Conservation (phyloP, 2,113 vertebrate genomes). For the Alligator mississippiensis region DNA sequence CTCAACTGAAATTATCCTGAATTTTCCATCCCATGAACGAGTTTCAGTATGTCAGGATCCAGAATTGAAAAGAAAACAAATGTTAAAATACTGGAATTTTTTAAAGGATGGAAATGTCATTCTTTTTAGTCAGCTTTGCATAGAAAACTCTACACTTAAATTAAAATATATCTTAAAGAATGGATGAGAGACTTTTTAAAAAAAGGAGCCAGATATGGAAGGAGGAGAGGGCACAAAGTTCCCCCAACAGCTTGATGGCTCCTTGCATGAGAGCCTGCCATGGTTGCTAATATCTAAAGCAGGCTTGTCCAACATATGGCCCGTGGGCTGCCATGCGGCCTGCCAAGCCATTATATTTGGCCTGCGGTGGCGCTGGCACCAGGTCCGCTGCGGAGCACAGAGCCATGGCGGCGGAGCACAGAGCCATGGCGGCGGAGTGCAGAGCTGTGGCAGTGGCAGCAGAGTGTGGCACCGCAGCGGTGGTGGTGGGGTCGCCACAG, state of each 20-base stretch:
- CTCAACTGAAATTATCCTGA: not conserved
- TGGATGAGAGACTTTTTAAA: no score
- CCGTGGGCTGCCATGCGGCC: no score
- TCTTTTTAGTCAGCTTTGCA: not conserved
- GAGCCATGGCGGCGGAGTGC: no score
- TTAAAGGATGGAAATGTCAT: not conserved
- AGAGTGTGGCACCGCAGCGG: no score
- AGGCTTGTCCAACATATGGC: no score
- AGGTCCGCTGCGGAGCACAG: no score
- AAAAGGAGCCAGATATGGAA: no score
- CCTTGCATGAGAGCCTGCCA: not conserved
- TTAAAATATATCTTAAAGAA: not conserved
- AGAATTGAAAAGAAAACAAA: not conserved
- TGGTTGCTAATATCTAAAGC: not conserved
- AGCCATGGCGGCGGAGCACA: no score
- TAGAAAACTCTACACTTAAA: not conserved
- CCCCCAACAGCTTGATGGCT: accelerated
- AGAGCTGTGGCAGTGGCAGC: no score
- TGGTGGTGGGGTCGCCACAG: no score
- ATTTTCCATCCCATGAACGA: not conserved
- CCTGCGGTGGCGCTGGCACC: no score
- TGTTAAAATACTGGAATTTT: not conserved
- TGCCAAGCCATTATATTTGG: no score
- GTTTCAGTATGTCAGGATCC: not conserved
- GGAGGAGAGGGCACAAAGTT: not conserved